Conservation (phyloP, 92 coral and sea anemone genomes). For the Zoanthus sociatus region DNA sequence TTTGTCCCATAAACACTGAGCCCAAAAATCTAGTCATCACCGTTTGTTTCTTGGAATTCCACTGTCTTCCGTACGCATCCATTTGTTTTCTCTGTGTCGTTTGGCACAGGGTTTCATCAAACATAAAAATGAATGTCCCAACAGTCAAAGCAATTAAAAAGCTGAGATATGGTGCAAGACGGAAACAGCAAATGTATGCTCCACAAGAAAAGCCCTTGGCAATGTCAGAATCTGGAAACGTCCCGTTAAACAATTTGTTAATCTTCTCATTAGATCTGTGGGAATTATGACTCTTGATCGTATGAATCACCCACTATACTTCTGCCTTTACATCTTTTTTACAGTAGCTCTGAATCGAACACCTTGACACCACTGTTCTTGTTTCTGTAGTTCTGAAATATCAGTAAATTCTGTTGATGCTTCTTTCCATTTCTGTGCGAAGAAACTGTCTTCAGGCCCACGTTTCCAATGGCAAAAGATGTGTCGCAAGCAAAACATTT, state of each 20-base stretch:
- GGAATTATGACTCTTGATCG: too few species aligned
- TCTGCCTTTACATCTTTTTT: too few species aligned
- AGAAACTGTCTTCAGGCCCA: neutral
- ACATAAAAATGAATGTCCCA: slow-evolving; percentile 36
- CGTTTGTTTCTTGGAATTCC: slow-evolving; percentile 3
- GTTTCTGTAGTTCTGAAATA: neutral
- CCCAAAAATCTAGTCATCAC: slow-evolving; percentile 8
- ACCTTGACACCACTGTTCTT: neutral
- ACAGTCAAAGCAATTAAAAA: slow-evolving; percentile 15
- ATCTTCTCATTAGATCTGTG: too few species aligned
- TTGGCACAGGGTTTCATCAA: slow-evolving; percentile 50
- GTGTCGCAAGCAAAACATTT: slow-evolving; percentile 19
- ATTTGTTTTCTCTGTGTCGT: slow-evolving; percentile 27
- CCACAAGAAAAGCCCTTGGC: neutral
- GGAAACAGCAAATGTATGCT: slow-evolving; percentile 13
- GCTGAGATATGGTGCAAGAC: slow-evolving; percentile 19
- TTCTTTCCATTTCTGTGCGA: too few species aligned
- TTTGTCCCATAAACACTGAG: slow-evolving; percentile 1
- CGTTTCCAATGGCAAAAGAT: neutral
- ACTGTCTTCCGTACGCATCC: slow-evolving; percentile 6
- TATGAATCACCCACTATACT: too few species aligned
- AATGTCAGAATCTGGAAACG: slow-evolving; percentile 61
- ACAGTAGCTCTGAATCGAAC: too few species aligned
- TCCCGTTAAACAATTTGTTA: slow-evolving; percentile 24
- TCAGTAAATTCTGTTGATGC: neutral